Evolutionary conservation across 2,797 vertebrate species (phyloP).

Genomic region (Cryptoprocta ferox): DNA sequence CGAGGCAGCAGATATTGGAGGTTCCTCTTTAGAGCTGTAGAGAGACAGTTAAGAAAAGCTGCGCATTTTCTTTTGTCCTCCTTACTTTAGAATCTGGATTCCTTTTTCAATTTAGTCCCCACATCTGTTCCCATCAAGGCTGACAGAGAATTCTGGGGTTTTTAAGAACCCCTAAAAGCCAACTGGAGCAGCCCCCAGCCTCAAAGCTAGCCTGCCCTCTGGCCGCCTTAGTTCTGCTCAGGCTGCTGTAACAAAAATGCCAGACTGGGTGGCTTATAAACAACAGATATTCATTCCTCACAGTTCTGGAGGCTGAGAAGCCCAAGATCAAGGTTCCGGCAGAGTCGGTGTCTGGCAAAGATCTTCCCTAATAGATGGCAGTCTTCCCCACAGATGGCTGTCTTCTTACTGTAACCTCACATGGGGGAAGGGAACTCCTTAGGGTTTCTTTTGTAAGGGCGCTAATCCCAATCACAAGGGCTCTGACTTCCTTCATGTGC

Average conservation of each 20-base stretch:
- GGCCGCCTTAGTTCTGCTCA: accelerated
- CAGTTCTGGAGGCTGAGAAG: background rate
- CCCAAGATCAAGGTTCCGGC: background rate
- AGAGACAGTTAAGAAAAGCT: background rate
- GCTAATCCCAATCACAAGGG: background rate
- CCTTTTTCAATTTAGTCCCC: background rate
- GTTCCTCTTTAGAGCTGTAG: background rate
- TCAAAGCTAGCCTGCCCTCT: background rate
- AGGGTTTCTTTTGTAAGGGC: background rate
- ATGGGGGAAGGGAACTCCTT: background rate
- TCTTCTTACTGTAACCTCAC: background rate
- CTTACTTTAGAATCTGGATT: background rate
- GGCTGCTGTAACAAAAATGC: background rate
- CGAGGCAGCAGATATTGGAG: background rate
- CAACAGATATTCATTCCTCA: background rate
- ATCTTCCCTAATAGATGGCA: too few species aligned
- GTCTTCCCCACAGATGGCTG: background rate
- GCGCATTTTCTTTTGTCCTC: background rate
- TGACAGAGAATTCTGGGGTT: background rate
- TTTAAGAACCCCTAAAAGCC: background rate
- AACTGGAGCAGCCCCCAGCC: background rate
- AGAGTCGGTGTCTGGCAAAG: background rate
- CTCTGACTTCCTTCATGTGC: background rate
- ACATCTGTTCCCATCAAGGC: background rate
- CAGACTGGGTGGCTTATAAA: background rate